Evolutionary conservation across 1,140 invertebrate species (phyloP).

Genomic region (Drosophila trapezifrons): DNA sequence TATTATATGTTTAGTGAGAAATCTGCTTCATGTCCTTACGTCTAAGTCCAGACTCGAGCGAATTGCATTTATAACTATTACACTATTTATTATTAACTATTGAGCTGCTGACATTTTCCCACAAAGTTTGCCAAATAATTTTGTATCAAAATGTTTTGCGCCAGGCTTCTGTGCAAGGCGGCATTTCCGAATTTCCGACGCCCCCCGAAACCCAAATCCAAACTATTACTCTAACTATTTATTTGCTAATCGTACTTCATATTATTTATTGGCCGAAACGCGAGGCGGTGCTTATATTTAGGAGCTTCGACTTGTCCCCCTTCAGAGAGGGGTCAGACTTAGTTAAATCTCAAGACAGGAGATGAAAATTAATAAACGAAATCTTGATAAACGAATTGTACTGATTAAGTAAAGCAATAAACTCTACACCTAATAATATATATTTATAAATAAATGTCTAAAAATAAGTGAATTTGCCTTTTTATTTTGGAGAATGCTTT

Average conservation of each 20-base stretch:
- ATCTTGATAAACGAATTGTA: slow-evolving; percentile 78
- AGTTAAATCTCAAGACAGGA: slow-evolving; percentile 35
- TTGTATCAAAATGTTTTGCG: slow-evolving; percentile 80
- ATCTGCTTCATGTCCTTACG: slow-evolving; percentile 59
- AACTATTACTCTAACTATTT: slow-evolving; percentile 57
- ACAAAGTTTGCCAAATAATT: slow-evolving; percentile 76
- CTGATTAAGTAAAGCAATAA: slow-evolving; percentile 83
- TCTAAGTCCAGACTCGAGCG: slow-evolving; percentile 67
- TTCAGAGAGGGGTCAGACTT: slow-evolving; percentile 25
- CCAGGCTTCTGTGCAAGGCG: slow-evolving; percentile 58
- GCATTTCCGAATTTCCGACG: slow-evolving; percentile 36
- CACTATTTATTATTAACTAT: slow-evolving; percentile 66
- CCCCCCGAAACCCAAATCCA: slow-evolving; percentile 1
- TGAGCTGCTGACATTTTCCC: slow-evolving; percentile 40
- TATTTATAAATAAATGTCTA: slow-evolving; percentile 53
- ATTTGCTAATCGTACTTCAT: slow-evolving; percentile 57
- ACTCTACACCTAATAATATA: slow-evolving; percentile 60
- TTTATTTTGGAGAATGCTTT: neutral
- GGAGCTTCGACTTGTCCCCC: slow-evolving; percentile 46
- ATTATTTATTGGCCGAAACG: slow-evolving; percentile 64
- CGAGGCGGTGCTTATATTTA: slow-evolving; percentile 70
- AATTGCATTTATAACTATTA: slow-evolving; percentile 79
- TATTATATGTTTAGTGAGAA: slow-evolving; percentile 57
- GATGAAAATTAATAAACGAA: slow-evolving; percentile 14
- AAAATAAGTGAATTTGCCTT: slow-evolving; percentile 23